These are phyloP conservation scores for Sphecodes monilicornis DNA, from an alignment of 2,888 invertebrate species.

Conservation along the genomic window DNA sequence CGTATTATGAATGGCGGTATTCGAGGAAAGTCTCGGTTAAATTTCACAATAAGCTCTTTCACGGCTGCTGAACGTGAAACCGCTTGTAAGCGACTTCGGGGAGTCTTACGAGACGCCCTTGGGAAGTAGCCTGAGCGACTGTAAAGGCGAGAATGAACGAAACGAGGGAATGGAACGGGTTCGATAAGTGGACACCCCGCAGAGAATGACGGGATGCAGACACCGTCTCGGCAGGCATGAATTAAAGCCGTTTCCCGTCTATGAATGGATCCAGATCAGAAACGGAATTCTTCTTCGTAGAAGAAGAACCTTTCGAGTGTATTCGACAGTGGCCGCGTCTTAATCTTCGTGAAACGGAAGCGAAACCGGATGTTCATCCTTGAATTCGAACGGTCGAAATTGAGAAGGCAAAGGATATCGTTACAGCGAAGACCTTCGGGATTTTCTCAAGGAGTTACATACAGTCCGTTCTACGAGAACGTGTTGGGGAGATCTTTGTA, in stretches of 20 bases:
- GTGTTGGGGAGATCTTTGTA: too few species aligned
- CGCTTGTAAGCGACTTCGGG: constrained; percentile 56
- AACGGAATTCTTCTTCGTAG: constrained; percentile 41
- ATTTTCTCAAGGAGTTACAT: background rate
- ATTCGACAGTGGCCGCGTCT: constrained; percentile 21
- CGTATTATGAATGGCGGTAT: constrained; percentile 55
- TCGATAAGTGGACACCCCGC: constrained; percentile 67
- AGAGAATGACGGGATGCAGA: constrained; percentile 66
- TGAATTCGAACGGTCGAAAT: constrained; percentile 1
- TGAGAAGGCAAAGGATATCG: background rate
- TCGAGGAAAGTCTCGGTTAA: constrained; percentile 59
- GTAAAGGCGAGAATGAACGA: constrained; percentile 63
- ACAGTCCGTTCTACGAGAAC: too few species aligned
- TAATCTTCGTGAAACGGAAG: constrained; percentile 38
- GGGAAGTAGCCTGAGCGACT: constrained; percentile 48
- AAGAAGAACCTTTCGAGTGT: constrained; percentile 38
- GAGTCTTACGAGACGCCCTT: constrained; percentile 56
- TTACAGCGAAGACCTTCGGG: background rate
- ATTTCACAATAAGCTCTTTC: constrained; percentile 68
- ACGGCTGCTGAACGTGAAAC: constrained; percentile 57
- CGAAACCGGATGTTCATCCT: constrained; percentile 60
- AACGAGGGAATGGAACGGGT: constrained; percentile 51
- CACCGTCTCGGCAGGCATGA: constrained; percentile 48
- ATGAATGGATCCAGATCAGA: constrained; percentile 58
- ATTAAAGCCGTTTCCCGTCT: constrained; percentile 52